Percentiles rank a stretch among this genome's conserved stretches.
Evolutionary conservation across 1,140 invertebrate genomes (phyloP).

Genomic region (Schlechtendalia chinensis): DNA sequence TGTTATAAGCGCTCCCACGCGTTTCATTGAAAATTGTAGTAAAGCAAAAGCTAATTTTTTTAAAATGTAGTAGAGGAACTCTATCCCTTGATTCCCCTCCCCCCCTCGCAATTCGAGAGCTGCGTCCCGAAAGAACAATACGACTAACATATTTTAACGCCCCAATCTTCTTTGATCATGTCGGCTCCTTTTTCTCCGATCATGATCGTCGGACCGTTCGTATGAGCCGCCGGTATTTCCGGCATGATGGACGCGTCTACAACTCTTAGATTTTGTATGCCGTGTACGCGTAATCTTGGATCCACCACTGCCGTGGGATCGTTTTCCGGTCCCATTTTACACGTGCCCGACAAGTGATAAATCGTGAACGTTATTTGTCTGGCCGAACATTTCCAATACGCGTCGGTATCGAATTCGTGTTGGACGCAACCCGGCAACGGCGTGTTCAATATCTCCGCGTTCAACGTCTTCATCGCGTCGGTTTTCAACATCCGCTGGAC

Average conservation of each 20-base stretch:
- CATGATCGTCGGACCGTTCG: conserved; percentile 73
- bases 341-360: conserved; percentile 61
- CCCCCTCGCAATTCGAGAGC: no score
- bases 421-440: conserved; percentile 58
- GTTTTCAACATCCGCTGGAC: conserved; percentile 65
- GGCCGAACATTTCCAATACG: conserved; percentile 68
- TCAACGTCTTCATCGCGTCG: conserved; percentile 64
- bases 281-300: conserved; percentile 64
- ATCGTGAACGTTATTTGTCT: conserved; percentile 57
- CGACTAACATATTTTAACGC: conserved; percentile 52
- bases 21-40: no score
- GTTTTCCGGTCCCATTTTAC: conserved; percentile 64
- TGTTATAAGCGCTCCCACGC: no score
- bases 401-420: conserved; percentile 61
- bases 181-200: conserved; percentile 77
- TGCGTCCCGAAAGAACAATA: no score
- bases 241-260: conserved; percentile 78
- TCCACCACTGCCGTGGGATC: conserved; percentile 66
- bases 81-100: no score
- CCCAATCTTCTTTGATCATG: conserved; percentile 64
- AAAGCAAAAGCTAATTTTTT: no score
- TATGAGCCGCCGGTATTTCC: conserved; percentile 72
- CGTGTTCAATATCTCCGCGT: conserved; percentile 59
- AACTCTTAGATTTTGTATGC: conserved; percentile 68
- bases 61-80: no score